Base-by-base conservation (phyloP, 2,113 vertebrate genomes). In the Hippocampus comes region DNA sequence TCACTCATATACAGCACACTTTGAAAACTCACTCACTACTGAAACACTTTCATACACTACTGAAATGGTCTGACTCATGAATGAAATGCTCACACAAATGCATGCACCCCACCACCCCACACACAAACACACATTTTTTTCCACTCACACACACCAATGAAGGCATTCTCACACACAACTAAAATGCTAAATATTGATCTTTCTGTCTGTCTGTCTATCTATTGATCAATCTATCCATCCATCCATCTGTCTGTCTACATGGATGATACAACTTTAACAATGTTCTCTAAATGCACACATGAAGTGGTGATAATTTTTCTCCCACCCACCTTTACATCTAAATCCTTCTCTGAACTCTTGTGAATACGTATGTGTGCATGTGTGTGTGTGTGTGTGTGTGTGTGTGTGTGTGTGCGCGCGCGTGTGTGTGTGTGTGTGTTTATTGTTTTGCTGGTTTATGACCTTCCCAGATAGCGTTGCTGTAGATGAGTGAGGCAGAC, bases 301-400 rank as follows among this genome's bases (percentile, higher is more conserved):
- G 70, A 59, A 27, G 5, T 7, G 27, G 23, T 9, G 0, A 51
- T 18, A 20, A 20, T 56, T 84, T 89, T 83, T 86, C 82, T 61
- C 57, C 82, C 83, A 73, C 89, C 89, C 87, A 88, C 87, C 76
- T 76, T 8, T 71, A 69, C 53, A 71, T 75, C 71, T 78, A 71
- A 82, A 83, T 83, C 82, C 82, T 73, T 1, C 71, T 82, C 82
- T 84, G 84, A 75, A 76, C 78, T 81, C 71, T 76, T 69, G 27
- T 68, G 49, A 70, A n/a, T 73, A 15, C 70, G 42, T 67, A n/a
- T 17, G 43, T 75, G 75, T 71, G 68, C 51, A 56, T 65, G 57
- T 30, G 57, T 71, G 67, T 76, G 71, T 71, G 71, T 60, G 78
- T 12, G 71, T 78, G 75, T 49, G 67, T 78, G 67, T 17, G 43